Conservation (phyloP, 2,888 invertebrate species). For the Tethea ocularis region DNA sequence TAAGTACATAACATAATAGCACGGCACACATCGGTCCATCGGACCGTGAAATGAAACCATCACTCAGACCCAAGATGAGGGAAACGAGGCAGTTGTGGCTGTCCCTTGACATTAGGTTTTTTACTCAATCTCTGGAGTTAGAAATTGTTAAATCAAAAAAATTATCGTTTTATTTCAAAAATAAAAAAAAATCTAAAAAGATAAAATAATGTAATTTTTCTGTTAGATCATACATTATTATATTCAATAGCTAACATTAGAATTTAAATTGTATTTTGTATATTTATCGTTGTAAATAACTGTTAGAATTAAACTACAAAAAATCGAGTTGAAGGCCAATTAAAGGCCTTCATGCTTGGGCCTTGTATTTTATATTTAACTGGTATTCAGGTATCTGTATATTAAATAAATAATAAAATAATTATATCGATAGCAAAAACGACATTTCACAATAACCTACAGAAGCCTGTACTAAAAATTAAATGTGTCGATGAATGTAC, state of each 20-base stretch:
- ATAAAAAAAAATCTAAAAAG: too few species aligned
- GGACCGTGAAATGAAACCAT: conserved; percentile 51
- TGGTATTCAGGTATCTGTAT: too few species aligned
- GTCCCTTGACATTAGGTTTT: conserved; percentile 20
- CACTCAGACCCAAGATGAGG: conserved; percentile 16
- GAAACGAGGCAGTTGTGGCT: conserved; percentile 9
- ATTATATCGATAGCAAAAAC: not conserved
- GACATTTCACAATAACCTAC: not conserved
- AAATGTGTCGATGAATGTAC: conserved; percentile 5
- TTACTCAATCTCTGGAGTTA: conserved; percentile 11
- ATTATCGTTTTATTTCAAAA: not conserved
- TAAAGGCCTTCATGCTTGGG: too few species aligned
- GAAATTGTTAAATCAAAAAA: not conserved
- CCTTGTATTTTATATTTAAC: too few species aligned
- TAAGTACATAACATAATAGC: conserved; percentile 27
- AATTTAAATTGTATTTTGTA: too few species aligned
- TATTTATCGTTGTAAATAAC: too few species aligned
- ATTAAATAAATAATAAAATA: not conserved
- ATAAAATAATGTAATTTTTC: too few species aligned
- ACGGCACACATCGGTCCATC: conserved; percentile 31
- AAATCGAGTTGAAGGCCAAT: too few species aligned
- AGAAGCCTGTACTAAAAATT: not conserved
- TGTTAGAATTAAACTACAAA: too few species aligned
- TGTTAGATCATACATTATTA: too few species aligned
- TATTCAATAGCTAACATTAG: too few species aligned